A percentile compares a stretch with the other conserved stretches of the same genome.
Conservation (phyloP, 2,888 invertebrate genomes). For the Apamea anceps region DNA sequence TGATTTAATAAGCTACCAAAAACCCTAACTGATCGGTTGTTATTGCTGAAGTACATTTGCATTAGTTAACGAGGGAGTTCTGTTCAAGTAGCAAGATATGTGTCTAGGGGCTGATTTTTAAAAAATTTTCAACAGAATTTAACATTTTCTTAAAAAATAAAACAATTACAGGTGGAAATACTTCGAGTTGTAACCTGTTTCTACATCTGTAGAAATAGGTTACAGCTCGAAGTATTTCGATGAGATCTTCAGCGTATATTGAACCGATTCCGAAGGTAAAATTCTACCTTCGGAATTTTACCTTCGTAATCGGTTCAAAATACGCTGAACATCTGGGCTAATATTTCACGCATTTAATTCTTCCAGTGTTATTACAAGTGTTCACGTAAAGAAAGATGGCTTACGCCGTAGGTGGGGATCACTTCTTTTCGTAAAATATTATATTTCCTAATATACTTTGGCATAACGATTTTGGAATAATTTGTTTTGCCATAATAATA, state of each 20-base stretch:
- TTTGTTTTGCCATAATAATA: no score
- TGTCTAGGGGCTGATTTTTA: no score
- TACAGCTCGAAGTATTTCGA: no score
- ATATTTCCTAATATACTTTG: no score
- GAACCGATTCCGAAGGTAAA: slow-evolving; percentile 23
- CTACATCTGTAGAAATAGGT: background rate
- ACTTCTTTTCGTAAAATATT: no score
- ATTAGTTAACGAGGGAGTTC: no score
- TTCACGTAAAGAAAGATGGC: slow-evolving; percentile 35
- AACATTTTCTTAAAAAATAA: background rate
- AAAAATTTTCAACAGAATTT: no score
- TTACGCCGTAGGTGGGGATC: background rate
- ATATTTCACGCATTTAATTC: slow-evolving; percentile 51
- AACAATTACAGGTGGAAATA: slow-evolving; percentile 20
- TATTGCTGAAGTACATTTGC: no score
- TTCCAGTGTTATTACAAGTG: slow-evolving; percentile 32
- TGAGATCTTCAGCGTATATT: slow-evolving; percentile 35
- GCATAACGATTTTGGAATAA: no score
- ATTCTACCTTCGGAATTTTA: slow-evolving; percentile 16
- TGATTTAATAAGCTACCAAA: no score
- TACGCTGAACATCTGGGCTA: slow-evolving; percentile 40
- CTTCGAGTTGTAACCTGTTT: slow-evolving; percentile 11
- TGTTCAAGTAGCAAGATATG: no score
- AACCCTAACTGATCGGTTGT: no score
- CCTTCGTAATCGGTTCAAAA: slow-evolving; percentile 26